phyloP scores from a whole-genome alignment of 1,140 invertebrate genomes.

The Chrysopa pallens region DNA sequence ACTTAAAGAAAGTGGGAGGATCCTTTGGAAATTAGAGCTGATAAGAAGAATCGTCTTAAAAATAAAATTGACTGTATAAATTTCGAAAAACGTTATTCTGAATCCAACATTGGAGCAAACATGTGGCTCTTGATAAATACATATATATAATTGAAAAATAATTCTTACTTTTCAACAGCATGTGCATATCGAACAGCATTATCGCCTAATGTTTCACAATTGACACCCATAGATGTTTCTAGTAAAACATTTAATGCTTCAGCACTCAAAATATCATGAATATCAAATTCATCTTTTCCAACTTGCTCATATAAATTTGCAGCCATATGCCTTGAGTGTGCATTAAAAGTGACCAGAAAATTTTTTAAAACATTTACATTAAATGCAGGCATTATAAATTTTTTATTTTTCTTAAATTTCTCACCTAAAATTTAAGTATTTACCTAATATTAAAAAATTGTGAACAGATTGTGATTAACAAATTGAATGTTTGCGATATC shows the following conservation, averaged over 20 bases:
- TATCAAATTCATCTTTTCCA: constrained; percentile 49
- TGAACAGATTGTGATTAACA: no score
- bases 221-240: constrained; percentile 56
- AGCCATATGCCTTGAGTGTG: constrained; percentile 55
- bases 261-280: constrained; percentile 66
- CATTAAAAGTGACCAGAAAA: constrained; percentile 73
- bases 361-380: constrained; percentile 81
- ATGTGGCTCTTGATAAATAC: no score
- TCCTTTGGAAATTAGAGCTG: no score
- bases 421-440: no score
- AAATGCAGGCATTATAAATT: constrained; percentile 85
- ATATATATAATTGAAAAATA: no score
- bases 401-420: constrained; percentile 67
- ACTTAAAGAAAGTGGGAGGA: no score
- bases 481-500: no score
- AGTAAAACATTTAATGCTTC: constrained; percentile 78
- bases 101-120: no score
- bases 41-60: no score
- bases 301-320: constrained; percentile 40
- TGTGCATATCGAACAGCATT: constrained; percentile 49
- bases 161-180: constrained; percentile 37
- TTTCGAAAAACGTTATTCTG: no score
- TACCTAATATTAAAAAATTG: no score
- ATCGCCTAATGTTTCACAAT: constrained; percentile 36
- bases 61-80: no score